Base-by-base conservation (phyloP, 2,888 invertebrate genomes). In the Halocaridina rubra region DNA sequence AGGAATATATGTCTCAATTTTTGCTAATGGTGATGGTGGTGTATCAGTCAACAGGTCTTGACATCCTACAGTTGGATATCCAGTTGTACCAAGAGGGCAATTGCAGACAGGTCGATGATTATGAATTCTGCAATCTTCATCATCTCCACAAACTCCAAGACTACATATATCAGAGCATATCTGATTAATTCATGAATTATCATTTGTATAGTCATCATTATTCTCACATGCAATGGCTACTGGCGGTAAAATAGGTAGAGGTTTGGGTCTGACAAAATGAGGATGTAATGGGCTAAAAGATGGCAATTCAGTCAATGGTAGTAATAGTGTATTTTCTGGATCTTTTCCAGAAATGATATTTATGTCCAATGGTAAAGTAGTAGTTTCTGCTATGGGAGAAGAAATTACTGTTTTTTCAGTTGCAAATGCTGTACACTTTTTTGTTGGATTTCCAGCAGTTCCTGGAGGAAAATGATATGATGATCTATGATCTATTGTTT, bases 101-200 rank as follows among this genome's bases (percentile, higher is more conserved):
- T 46, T 69, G 81, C 89, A 89, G 22, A 81, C 74, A n/a, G 89
- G 88, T 53, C 75, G 76, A 75, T 89, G 89, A 76, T 85, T 84
- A 13, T 33, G 33, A n/a, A 84, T 74, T n/a, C 75, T 33, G 67
- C 89, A 89, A 0, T 88, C 81, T 8, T 89, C 88, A 69, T 81
- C 59, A 13, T 72, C 59, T 0, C 86, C 87, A 61, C 88, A 88
- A 10, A 79, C 59, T 16, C 88, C 88, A 2, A 88, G 86, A 46
- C 84, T 85, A 39, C 88, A 97, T 39, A 97, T 94, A 92, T 96
- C 96, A 22, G 94, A 93, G 89, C 97, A 97, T 88, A 94, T 93
- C 59, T 89, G 89, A 89, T 95, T 94, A 85, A 93, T 93, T 90
- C 97, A 97, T 86, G 95, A 93, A 91, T 97, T 97, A 16, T 77